Base-by-base conservation (phyloP, 2,888 invertebrate genomes). In the Neoscelio sp. region DNA sequence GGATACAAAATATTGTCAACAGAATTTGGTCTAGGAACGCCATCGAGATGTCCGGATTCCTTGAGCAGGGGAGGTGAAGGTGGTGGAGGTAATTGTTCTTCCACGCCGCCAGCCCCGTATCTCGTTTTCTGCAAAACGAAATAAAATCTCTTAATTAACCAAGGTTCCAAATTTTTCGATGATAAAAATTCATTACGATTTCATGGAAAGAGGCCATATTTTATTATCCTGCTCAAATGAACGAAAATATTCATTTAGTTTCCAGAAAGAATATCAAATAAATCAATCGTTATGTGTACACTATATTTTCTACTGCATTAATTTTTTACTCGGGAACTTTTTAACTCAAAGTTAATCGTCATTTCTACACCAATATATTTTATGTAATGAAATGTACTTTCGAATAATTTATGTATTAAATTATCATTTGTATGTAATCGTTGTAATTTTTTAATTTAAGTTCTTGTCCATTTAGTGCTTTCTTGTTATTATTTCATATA, bases 71-170 rank as follows among this genome's bases (percentile, higher is more conserved):
- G 91, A 15, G 92, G 92, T 23, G 92, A 92, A n/a, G 93, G 92
- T 20, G 92, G 91, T 1, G 92, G 92, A 26, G 92, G 92, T 48
- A 92, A 91, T 85, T 92, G 91, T 82, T 92, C 92, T 68, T 92
- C 92, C 71, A 91, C 92, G 50, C 85, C 87, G 89, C 54, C 88
- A 88, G 85, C 89, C 40, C 88, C 89, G 85, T 91, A 92, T 65
- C 92, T 91, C 44, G 92, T 90, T 88, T 92, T 92, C 93, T 93
- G 90, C 15, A 91, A 91, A 56, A 68, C 83, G 86, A 70, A 62
- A 81, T 75, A 76, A 70, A 38, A 71, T 20, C 71, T 78, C 75
- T 62, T 73, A 80, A 78, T 76, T 78, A 58, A 60, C 48, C 62
- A 75, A 71, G 52, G 60, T 54, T 54, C 60, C 73, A 67, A 67